Conservation (phyloP, 2,797 vertebrate genomes). For the Micropoecilia bifurca region DNA sequence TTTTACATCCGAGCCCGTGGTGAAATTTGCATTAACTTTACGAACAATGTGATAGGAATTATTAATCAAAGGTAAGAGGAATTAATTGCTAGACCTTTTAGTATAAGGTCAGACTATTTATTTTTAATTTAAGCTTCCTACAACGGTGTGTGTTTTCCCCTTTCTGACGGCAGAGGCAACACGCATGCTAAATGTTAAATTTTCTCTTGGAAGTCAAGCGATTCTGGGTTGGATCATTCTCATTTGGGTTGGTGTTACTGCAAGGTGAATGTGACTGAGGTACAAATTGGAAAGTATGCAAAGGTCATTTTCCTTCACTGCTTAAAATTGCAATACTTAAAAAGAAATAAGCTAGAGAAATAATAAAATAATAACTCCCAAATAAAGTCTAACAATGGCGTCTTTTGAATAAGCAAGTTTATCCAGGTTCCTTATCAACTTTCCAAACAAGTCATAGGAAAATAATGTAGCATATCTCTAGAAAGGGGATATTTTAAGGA, state of each 20-base stretch:
- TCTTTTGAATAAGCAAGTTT: too few species aligned
- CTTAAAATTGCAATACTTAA: neutral
- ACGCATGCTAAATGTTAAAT: neutral
- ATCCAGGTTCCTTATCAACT: neutral
- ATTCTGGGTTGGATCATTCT: neutral
- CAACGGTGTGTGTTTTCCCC: neutral
- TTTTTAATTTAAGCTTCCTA: conserved; percentile 8
- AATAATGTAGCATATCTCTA: neutral
- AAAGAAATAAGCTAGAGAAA: neutral
- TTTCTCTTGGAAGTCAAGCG: neutral
- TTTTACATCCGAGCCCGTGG: neutral
- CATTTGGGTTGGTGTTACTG: neutral
- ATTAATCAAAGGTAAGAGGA: conserved; percentile 10
- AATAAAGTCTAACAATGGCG: neutral
- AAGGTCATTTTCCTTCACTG: neutral
- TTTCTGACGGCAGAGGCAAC: neutral
- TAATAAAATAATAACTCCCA: neutral
- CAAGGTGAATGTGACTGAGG: neutral
- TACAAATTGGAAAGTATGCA: neutral
- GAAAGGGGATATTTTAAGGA: neutral
- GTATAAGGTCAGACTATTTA: conserved; percentile 26
- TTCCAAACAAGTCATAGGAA: neutral
- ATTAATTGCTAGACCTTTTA: conserved; percentile 13
- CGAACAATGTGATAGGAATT: conserved; percentile 11
- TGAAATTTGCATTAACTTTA: conserved; percentile 5